These are phyloP conservation scores for Mionectes olivaceus DNA, from an alignment of 2,797 vertebrate genomes.

Conservation along the genomic window DNA sequence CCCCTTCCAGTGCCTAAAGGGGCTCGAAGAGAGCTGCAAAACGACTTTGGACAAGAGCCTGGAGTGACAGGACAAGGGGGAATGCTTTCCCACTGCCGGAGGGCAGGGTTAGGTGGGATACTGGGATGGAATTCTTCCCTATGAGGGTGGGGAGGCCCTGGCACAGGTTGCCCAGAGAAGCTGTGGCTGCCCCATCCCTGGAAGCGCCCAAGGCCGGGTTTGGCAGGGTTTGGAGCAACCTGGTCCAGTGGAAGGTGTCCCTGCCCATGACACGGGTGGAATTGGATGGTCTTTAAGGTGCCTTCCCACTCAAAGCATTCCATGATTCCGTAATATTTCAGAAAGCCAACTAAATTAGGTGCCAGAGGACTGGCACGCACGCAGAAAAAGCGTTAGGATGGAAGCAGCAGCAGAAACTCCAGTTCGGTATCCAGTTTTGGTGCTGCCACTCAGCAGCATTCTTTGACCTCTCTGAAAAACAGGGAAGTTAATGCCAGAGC, in stretches of 20 bases:
- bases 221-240: background rate
- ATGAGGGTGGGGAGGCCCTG: background rate
- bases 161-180: background rate
- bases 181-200: background rate
- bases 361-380: fast-evolving
- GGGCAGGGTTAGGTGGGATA: background rate
- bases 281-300: background rate
- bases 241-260: background rate
- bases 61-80: background rate
- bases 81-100: background rate
- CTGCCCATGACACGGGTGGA: background rate
- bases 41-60: background rate
- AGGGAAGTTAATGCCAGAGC: background rate
- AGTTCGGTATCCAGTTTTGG: background rate
- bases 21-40: background rate
- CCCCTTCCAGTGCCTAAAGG: background rate
- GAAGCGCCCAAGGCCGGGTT: background rate
- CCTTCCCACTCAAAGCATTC: background rate
- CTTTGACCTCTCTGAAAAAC: background rate
- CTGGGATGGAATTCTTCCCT: background rate
- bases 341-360: background rate
- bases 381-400: background rate
- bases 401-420: fast-evolving
- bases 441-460: background rate
- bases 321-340: background rate